Percentiles rank a stretch among this genome's conserved stretches.
phyloP scores from a whole-genome alignment of 2,888 invertebrate species.

The Drosophila peninsularis region DNA sequence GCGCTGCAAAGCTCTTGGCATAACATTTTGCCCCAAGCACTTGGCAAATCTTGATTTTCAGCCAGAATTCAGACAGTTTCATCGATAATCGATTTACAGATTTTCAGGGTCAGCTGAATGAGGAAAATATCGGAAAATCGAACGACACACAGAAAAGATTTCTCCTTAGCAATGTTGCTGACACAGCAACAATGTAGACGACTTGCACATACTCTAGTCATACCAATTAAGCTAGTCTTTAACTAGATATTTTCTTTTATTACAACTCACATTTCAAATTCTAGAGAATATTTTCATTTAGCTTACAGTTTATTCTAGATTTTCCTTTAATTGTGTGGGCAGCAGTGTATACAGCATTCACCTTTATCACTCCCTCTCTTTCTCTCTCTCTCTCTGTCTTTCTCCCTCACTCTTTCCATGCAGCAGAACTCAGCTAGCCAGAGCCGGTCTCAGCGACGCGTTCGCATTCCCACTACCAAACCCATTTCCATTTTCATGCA shows the following conservation, averaged over 20 bases:
- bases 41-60: constrained; percentile 1
- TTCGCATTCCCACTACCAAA: constrained; percentile 5
- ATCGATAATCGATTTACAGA: constrained; percentile 3
- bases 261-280: background rate
- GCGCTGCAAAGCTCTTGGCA: constrained; percentile 20
- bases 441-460: constrained; percentile 9
- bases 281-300: background rate
- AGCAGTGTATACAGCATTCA: constrained; percentile 1
- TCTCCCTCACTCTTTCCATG: background rate
- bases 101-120: constrained; percentile 18
- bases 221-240: background rate
- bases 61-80: background rate
- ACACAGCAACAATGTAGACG: background rate
- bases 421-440: constrained; percentile 18
- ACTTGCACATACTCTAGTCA: background rate
- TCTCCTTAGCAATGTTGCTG: constrained; percentile 4
- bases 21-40: background rate
- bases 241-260: background rate
- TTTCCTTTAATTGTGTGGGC: background rate
- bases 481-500: constrained; percentile 21
- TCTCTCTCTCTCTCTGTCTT: background rate
- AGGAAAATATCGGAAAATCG: constrained; percentile 12
- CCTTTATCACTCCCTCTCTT: background rate
- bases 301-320: background rate
- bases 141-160: background rate